These are phyloP conservation scores for Cyrtodaria siliqua DNA, from an alignment of 2,888 invertebrate genomes.

Conservation along the genomic window DNA sequence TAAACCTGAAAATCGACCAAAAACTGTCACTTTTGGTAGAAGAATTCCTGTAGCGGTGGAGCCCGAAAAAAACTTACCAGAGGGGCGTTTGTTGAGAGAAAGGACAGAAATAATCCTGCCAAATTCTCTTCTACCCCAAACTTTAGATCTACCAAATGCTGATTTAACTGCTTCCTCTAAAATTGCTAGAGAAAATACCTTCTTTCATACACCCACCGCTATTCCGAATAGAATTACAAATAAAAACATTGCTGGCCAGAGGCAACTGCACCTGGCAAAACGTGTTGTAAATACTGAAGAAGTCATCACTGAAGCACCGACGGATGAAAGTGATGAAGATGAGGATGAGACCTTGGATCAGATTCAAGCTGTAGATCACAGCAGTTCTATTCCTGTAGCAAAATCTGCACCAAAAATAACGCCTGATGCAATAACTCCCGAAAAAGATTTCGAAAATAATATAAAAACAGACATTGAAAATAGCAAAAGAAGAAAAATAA, in stretches of 20 bases:
- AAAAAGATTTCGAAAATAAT: too few species aligned
- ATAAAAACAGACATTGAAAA: too few species aligned
- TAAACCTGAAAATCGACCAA: background rate
- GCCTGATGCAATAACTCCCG: too few species aligned
- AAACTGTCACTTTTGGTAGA: conserved; percentile 6
- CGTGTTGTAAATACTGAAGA: background rate
- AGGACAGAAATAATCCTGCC: conserved; percentile 37
- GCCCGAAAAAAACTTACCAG: background rate
- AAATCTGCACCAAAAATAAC: too few species aligned
- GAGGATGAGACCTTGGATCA: too few species aligned
- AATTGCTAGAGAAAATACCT: conserved; percentile 15
- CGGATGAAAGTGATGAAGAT: background rate
- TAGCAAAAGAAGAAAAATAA: too few species aligned
- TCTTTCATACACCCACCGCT: conserved; percentile 1
- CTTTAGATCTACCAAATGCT: conserved; percentile 7
- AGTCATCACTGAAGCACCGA: background rate
- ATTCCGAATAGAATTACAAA: background rate
- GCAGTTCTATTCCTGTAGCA: too few species aligned
- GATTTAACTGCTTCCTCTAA: background rate
- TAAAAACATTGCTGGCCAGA: background rate
- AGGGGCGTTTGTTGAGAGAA: conserved; percentile 20
- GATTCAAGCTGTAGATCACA: too few species aligned
- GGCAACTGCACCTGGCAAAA: background rate
- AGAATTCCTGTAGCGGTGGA: background rate
- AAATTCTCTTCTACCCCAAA: conserved; percentile 26